Base-by-base conservation (phyloP, 2,113 vertebrate genomes). In the Tor tambroides region DNA sequence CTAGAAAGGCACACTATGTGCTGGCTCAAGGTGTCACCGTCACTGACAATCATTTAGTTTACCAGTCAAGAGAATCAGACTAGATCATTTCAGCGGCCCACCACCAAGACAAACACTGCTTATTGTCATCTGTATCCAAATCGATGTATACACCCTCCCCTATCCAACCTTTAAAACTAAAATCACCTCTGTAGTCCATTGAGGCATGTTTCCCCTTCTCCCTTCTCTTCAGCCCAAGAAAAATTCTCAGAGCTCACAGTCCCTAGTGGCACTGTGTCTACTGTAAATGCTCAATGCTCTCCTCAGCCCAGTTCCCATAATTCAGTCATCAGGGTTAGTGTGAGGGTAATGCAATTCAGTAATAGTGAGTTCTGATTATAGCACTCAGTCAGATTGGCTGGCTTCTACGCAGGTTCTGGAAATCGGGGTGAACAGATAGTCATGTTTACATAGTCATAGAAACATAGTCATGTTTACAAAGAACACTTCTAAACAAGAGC, bases 1-100 rank as follows among this genome's bases (percentile, higher is more conserved):
- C 88, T 88, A 88, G 84, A 83, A 61, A 83, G 84, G 78, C 79
- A 80, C 77, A 59, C 15, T 49, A 63, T 12, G 81, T 71, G 26
- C 71, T 56, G 51, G 87, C 46, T 51, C 38, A 67, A 30, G 9
- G 63, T 71, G 63, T 32, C 43, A 54, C 41, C 28, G 71, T 83
- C 43, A 83, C 81, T 30, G 69, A 71, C 26, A 83, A 23, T 49
- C 63, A 83, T 54, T 65, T 81, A 63, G 61, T 41, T 43, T 67
- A 82, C 8, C 63, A 51, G 4, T 83, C 26, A 51, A 43, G n/a
- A 59, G 35, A 28, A 43, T 28, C 56, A 82, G 59, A 65, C n/a
- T 6, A 43, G 28, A 80, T 38, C 2, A 38, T 80, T 80, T 80
- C 17, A 80, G 1, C 0, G 5, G 10, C 30, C 30, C 38, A 46